Percentiles rank a stretch among this genome's conserved stretches.
These are phyloP conservation scores for Sinopyrophorus schimmeli DNA, from an alignment of 2,888 invertebrate genomes.

Conservation along the genomic window DNA sequence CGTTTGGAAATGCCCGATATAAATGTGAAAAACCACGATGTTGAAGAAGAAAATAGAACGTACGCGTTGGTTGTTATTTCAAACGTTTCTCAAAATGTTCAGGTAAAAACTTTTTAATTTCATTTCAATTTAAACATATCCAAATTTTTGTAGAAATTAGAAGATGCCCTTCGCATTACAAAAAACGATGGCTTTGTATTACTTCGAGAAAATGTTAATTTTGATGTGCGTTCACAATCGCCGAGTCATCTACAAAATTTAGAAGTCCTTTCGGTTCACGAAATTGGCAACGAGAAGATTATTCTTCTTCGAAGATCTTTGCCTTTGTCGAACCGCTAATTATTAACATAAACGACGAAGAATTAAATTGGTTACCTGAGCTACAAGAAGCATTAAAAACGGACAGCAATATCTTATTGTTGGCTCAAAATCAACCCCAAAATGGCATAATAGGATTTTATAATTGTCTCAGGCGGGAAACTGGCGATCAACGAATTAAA, in stretches of 20 bases:
- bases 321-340: conserved; percentile 56
- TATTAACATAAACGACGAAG: conserved; percentile 54
- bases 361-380: conserved; percentile 61
- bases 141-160: too few relatives aligned
- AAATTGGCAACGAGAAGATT: conserved; percentile 59
- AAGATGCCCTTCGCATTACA: conserved; percentile 1
- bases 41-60: conserved; percentile 48
- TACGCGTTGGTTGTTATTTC: conserved; percentile 41
- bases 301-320: conserved; percentile 60
- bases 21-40: conserved; percentile 64
- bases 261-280: conserved; percentile 58
- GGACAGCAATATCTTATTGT: conserved; percentile 59
- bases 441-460: conserved; percentile 88
- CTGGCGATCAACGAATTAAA: conserved; percentile 59
- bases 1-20: conserved; percentile 58
- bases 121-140: background rate
- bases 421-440: conserved; percentile 65
- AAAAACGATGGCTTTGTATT: conserved; percentile 20
- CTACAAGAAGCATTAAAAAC: conserved; percentile 47
- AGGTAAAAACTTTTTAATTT: conserved; percentile 40
- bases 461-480: conserved; percentile 82
- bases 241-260: conserved; percentile 53
- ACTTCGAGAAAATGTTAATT: conserved; percentile 9
- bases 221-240: too few relatives aligned
- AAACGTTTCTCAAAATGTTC: conserved; percentile 58